Percentiles rank a stretch among this genome's conserved stretches.
These are phyloP conservation scores for Amphiprion percula DNA, from an alignment of 2,113 vertebrate genomes.

Conservation along the genomic window DNA sequence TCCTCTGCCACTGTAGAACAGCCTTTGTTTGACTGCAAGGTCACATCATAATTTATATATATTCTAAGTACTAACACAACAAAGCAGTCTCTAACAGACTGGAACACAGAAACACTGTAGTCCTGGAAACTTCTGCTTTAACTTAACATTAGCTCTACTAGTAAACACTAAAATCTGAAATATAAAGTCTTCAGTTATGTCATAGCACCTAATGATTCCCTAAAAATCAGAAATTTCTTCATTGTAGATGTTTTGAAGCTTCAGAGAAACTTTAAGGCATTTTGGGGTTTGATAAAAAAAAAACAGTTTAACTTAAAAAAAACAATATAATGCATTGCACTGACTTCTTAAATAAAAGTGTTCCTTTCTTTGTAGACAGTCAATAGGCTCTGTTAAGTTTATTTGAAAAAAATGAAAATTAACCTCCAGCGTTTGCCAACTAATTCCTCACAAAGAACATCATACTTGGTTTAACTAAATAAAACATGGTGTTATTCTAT, in stretches of 20 bases:
- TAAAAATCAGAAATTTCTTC: not conserved
- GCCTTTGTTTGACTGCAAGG: not conserved
- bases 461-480: too few species aligned
- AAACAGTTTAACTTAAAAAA: too few species aligned
- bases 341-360: too few species aligned
- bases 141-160: not conserved
- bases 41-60: not conserved
- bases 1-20: not conserved
- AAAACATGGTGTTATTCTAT: too few species aligned
- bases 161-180: not conserved
- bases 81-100: not conserved
- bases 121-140: not conserved
- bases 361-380: too few species aligned
- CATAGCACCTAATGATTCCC: not conserved
- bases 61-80: not conserved
- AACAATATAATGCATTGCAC: too few species aligned
- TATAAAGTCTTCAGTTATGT: not conserved
- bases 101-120: not conserved
- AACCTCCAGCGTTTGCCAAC: too few species aligned
- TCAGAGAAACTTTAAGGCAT: too few species aligned
- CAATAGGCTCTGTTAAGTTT: too few species aligned
- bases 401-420: too few species aligned
- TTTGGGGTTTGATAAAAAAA: too few species aligned
- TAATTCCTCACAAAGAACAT: too few species aligned
- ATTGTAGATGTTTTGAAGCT: not conserved